Evolutionary conservation across 2,113 vertebrate genomes (phyloP).

Genomic region (Himantopus leucocephalus): DNA sequence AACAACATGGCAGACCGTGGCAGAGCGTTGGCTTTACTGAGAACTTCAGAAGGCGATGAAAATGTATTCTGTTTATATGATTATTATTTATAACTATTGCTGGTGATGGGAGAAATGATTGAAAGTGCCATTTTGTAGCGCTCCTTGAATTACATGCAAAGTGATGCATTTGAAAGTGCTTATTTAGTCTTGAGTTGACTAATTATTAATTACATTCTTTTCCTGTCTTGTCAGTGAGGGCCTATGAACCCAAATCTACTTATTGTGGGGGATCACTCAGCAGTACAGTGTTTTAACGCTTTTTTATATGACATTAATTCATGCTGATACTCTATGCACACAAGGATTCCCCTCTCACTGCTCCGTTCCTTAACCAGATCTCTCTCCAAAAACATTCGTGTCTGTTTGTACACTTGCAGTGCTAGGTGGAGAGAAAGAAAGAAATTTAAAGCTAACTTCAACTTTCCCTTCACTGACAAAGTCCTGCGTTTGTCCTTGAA

Average conservation of each 20-base stretch:
- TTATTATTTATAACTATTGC: slow-evolving; percentile 42
- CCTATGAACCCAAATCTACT: background rate
- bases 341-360: background rate
- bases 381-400: background rate
- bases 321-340: background rate
- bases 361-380: background rate
- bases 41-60: slow-evolving; percentile 2
- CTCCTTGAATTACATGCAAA: background rate
- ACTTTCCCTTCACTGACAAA: background rate
- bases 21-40: background rate
- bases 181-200: slow-evolving; percentile 53
- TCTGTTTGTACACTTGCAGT: background rate
- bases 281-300: background rate
- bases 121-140: slow-evolving; percentile 5
- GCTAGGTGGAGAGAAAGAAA: background rate
- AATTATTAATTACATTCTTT: slow-evolving; percentile 33
- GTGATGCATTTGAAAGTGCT: slow-evolving; percentile 41
- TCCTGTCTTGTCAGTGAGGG: slow-evolving; percentile 23
- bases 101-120: background rate
- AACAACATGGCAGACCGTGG: background rate
- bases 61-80: background rate
- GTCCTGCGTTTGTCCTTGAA: slow-evolving; percentile 13
- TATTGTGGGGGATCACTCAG: background rate
- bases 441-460: background rate
- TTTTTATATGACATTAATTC: background rate